Conservation (phyloP, 2,113 vertebrate species). For the Corythornis vintsioides region DNA sequence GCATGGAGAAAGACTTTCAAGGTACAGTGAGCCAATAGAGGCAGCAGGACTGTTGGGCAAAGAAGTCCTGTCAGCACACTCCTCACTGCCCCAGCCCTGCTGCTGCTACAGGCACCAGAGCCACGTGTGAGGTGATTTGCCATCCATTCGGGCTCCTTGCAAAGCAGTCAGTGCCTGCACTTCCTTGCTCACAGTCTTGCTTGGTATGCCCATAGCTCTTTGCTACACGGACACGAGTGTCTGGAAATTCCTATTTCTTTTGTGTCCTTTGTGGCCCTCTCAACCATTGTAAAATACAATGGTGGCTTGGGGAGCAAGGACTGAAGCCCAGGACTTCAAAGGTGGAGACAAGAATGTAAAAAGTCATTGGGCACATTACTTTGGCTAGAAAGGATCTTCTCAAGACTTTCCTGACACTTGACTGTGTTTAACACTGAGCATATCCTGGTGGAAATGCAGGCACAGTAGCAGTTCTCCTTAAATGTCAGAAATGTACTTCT, state of each 20-base stretch:
- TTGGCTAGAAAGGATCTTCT: neutral
- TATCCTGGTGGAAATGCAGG: constrained; percentile 23
- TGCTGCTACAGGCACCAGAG: neutral
- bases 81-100: neutral
- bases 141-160: fast-evolving
- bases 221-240: fast-evolving
- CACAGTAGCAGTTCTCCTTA: neutral
- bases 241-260: neutral
- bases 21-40: neutral
- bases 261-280: neutral
- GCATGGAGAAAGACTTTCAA: neutral
- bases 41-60: neutral
- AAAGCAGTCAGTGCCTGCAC: neutral
- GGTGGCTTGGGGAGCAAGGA: neutral
- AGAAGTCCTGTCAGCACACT: neutral
- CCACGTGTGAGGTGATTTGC: fast-evolving
- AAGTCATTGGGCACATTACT: neutral
- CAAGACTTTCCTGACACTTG: neutral
- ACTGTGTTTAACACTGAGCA: neutral
- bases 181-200: neutral
- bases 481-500: constrained; percentile 60
- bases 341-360: neutral
- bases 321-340: neutral
- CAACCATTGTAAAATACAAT: neutral
- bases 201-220: fast-evolving